Evolutionary conservation across 2,113 vertebrate species (phyloP), one percentile per base, ranked within the genome.

Genomic region (Marmota monax): DNA sequence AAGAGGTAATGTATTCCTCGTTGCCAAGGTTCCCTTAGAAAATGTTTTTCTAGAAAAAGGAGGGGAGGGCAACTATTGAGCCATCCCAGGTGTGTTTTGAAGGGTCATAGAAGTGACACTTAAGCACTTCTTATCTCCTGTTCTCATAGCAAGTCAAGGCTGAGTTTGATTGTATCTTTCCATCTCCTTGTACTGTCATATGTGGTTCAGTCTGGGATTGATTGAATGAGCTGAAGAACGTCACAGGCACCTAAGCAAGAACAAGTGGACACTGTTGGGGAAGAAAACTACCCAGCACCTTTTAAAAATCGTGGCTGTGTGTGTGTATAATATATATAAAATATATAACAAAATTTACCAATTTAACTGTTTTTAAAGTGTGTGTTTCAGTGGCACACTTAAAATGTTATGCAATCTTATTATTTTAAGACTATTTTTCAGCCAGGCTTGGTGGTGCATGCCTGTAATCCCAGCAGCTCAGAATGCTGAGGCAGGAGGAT

Each of bases 21-120:
- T 69, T 3, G 5, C 25, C 48, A 45, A 56, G 51, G 32, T 88
- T 32, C 69, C 20, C 0, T 34, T 83, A 32, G 65, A 69, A 5
- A 56, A 0, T 58, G 84, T 69, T 45, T 20, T 79, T 95, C 13
- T 90, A 74, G 88, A 90, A 94, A 92, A 90, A 37, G 42, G 25
- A 16, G 27, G 22, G 9, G n/a, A 65, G 74, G 23, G 27, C 3
- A 63, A 34, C 12, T 27, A 32, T 39, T 61, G 39, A 88, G 48
- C 32, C 74, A 4, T 34, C 56, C 29, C 51, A 79, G 4, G 48
- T 61, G 27, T 86, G 6, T 70, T 84, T 72, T 85, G 7, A 18
- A 42, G 65, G 22, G 25, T 73, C 63, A 25, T n/a, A 73, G 61
- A 48, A 56, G 53, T 72, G 86, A 84, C 37, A 67, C 53, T 34